Base-by-base conservation (phyloP, 2,113 vertebrate species). In the Antechinus flavipes region DNA sequence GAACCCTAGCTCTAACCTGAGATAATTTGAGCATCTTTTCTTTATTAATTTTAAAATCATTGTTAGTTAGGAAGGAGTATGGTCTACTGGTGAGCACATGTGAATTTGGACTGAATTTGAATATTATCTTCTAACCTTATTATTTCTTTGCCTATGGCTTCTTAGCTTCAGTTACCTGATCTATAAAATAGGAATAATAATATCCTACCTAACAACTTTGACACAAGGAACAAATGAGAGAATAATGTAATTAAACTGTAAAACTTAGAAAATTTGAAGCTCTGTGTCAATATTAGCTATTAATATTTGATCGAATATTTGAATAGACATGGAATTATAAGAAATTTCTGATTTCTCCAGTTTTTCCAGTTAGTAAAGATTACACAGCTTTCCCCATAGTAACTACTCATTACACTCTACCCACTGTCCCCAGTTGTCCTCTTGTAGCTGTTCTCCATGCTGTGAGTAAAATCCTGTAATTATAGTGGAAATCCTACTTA, bases 391-490 rank as follows among this genome's bases (percentile, higher is more conserved):
- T 94, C 53, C 61, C 22, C 27, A 46, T 89, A 91, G 92, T 90
- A 30, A 26, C 9, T 0, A 35, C 91, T 35, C 91, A 90, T 96
- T 96, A 96, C 19, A 84, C n/a, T 42, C 68, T 84, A 23, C 19
- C 68, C n/a, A 96, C 61, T 30, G 55, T 91, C 93, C 93, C 95
- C 96, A 95, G 42, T 96, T 97, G 91, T 97, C 96, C 95, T 95
- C 95, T 93, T 92, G 92, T 90, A 94, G 96, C 92, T 25, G 1
- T 52, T 91, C 96, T 97, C 54, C 96, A 94, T 93, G 95, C 95
- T 98, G 94, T 96, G 97, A 97, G 93, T 95, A 91, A 98, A 98
- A 96, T 97, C 96, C 93, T 93, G 49, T 97, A 97, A 98, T 98
- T 97, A 96, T 95, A 91, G 93, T 49, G 90, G 97, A 97, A 97